A percentile compares a stretch with the other conserved stretches of the same genome.
Evolutionary conservation across 2,888 invertebrate species (phyloP).

Genomic region (Maniola hyperantus): DNA sequence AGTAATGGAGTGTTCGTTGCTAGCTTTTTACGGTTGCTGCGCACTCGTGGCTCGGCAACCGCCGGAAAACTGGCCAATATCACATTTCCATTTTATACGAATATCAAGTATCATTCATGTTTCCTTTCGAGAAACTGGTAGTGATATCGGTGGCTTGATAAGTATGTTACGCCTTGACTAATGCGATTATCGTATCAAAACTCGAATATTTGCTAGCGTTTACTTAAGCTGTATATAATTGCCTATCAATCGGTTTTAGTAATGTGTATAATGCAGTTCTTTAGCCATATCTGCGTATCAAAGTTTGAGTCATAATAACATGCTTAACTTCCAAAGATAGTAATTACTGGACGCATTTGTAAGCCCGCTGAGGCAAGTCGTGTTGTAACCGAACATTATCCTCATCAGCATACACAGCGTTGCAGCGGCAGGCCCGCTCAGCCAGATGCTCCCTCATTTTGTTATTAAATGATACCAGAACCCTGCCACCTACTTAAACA

Average conservation of each 20-base stretch:
- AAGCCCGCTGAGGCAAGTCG: constrained; percentile 27
- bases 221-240: neutral
- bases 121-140: constrained; percentile 39
- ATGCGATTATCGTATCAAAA: constrained; percentile 1
- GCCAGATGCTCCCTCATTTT: constrained; percentile 35
- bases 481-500: constrained; percentile 31
- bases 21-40: constrained; percentile 43
- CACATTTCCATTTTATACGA: constrained; percentile 52
- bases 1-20: constrained; percentile 62
- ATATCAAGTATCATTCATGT: constrained; percentile 42
- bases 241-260: neutral
- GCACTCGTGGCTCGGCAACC: constrained; percentile 43
- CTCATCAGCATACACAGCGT: constrained; percentile 27
- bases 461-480: constrained; percentile 36
- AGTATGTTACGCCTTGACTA: constrained; percentile 3
- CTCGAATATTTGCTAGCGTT: constrained; percentile 14
- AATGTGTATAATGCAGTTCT: neutral
- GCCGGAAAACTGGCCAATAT: constrained; percentile 53
- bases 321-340: constrained; percentile 28
- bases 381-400: constrained; percentile 35
- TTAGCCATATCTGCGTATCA: constrained; percentile 13
- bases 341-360: constrained; percentile 33
- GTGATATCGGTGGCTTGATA: constrained; percentile 28
- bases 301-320: constrained; percentile 21
- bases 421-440: constrained; percentile 11